Percentiles rank a stretch among this genome's conserved stretches.
These are phyloP conservation scores for Heliothis peltigera DNA, from an alignment of 2,888 invertebrate species.

Conservation along the genomic window DNA sequence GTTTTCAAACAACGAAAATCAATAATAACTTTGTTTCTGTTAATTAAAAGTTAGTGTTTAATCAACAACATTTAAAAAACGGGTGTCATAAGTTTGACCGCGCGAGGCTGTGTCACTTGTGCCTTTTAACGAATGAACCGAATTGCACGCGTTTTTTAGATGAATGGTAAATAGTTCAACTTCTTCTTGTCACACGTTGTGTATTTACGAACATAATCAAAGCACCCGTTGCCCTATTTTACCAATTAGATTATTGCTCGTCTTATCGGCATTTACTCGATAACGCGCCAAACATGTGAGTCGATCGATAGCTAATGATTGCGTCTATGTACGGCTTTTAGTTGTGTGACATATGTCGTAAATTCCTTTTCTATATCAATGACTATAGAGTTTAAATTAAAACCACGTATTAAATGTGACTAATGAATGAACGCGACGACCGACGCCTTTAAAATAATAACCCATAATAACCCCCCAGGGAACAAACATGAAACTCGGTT, in stretches of 20 bases:
- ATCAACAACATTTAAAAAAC: no score
- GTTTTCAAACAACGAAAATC: no score
- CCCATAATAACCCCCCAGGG: no score
- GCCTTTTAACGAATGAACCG: no score
- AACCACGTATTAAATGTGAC: neutral
- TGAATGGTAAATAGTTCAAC: neutral
- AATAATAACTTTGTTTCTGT: no score
- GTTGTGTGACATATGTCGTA: constrained; percentile 20
- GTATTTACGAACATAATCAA: constrained; percentile 15
- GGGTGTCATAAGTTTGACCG: no score
- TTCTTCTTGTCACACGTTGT: constrained; percentile 12
- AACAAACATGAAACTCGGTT: no score
- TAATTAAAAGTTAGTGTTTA: no score
- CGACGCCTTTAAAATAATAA: neutral
- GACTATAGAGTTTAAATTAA: neutral
- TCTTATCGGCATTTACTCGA: constrained; percentile 55
- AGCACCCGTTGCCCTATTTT: constrained; percentile 55
- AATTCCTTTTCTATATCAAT: constrained; percentile 13
- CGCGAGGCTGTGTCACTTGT: no score
- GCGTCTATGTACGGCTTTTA: constrained; percentile 17
- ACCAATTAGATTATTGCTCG: constrained; percentile 51
- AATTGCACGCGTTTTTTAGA: no score
- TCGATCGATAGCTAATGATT: constrained; percentile 47
- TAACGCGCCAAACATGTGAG: constrained; percentile 32
- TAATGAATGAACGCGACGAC: neutral